These are phyloP conservation scores for Hypsopygia costalis DNA, from an alignment of 2,888 invertebrate genomes.

Conservation along the genomic window DNA sequence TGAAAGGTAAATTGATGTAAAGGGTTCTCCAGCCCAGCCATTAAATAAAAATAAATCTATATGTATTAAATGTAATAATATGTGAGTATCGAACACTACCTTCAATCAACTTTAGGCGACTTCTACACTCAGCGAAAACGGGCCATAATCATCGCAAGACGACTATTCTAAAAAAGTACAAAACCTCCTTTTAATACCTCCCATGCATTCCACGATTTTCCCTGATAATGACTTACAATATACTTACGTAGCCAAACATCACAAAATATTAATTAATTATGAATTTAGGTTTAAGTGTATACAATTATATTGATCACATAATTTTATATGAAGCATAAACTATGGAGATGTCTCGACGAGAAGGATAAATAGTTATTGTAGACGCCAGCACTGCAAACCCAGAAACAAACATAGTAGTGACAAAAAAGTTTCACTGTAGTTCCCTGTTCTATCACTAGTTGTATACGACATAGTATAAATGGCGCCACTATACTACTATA, in stretches of 20 bases:
- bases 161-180: constrained; percentile 43
- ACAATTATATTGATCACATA: constrained; percentile 12
- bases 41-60: no score
- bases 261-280: constrained; percentile 42
- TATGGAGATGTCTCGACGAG: not conserved
- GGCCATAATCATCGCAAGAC: constrained; percentile 1
- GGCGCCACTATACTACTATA: not conserved
- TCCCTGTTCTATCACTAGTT: not conserved
- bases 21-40: no score
- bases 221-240: constrained; percentile 65
- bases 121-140: no score
- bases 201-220: constrained; percentile 38
- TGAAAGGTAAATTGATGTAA: no score
- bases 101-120: no score
- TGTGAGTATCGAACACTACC: no score
- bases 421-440: no score
- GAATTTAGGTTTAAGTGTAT: constrained; percentile 15
- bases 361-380: not conserved
- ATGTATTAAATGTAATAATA: no score
- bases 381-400: not conserved
- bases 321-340: constrained; percentile 16
- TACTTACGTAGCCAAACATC: constrained; percentile 70
- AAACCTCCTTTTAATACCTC: constrained; percentile 32
- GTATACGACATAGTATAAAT: not conserved
- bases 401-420: not conserved